Conservation (phyloP, 2,113 vertebrate genomes). For the Drymodes brunneopygia region DNA sequence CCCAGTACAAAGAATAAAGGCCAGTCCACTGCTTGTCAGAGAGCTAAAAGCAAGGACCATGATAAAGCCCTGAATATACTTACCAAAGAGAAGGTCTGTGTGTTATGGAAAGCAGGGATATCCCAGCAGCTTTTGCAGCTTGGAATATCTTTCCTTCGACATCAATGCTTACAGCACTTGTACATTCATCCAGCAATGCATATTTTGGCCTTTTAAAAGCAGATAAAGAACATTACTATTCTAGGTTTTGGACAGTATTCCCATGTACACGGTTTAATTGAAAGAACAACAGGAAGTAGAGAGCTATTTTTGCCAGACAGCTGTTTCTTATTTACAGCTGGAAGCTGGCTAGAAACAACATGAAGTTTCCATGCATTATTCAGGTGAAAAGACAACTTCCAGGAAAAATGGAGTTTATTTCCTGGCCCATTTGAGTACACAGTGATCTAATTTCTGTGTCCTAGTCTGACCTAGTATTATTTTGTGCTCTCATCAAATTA, state of each 20-base stretch:
- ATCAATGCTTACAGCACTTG: conserved; percentile 97
- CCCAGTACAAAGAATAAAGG: not conserved
- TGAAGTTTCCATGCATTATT: not conserved
- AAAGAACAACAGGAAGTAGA: not conserved
- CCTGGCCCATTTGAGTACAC: not conserved
- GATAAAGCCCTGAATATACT: conserved; percentile 40
- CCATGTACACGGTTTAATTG: not conserved
- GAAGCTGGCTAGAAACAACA: not conserved
- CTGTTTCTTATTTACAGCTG: not conserved
- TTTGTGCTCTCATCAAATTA: not conserved
- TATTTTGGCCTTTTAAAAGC: conserved; percentile 86
- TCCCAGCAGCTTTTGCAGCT: conserved; percentile 89
- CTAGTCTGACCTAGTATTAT: not conserved
- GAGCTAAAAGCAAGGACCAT: not conserved
- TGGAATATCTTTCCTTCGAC: conserved; percentile 99
- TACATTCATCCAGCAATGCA: conserved; percentile 94
- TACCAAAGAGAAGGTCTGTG: conserved; percentile 97
- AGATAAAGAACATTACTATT: conserved; percentile 26
- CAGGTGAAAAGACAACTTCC: not conserved
- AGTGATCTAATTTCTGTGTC: not conserved
- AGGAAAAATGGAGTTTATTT: not conserved
- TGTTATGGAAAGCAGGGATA: conserved; percentile 96
- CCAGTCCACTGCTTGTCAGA: not conserved
- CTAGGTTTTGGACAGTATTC: not conserved
- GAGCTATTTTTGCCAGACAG: not conserved